phyloP scores from a whole-genome alignment of 2,113 vertebrate species.

The Zosterops lateralis region DNA sequence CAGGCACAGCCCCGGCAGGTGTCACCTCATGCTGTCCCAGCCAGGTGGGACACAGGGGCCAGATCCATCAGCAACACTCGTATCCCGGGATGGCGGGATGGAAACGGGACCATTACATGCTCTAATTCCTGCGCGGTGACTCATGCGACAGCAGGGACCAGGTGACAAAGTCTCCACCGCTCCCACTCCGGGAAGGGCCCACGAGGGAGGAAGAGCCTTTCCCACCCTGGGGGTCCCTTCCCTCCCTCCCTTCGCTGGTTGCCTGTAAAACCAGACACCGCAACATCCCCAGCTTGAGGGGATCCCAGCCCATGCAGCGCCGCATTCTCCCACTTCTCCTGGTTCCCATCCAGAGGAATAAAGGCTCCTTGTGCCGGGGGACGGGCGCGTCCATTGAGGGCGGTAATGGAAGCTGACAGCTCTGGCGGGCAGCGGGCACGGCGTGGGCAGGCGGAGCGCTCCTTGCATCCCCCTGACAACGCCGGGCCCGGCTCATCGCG shows the following conservation, averaged over 20 bases:
- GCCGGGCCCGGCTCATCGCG: neutral
- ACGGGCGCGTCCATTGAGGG: neutral
- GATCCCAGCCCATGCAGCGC: neutral
- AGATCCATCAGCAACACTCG: neutral
- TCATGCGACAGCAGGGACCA: neutral
- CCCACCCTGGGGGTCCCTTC: neutral
- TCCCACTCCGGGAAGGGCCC: neutral
- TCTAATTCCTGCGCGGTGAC: neutral
- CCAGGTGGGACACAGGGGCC: neutral
- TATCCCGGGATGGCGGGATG: neutral
- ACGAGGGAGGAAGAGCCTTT: neutral
- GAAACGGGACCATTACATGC: neutral
- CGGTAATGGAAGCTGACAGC: conserved; percentile 22
- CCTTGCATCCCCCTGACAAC: conserved; percentile 12
- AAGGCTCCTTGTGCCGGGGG: neutral
- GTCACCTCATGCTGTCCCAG: neutral
- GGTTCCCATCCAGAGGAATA: conserved; percentile 23
- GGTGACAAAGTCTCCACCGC: neutral
- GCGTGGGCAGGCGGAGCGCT: neutral
- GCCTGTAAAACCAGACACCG: neutral
- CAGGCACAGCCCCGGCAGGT: too few species aligned
- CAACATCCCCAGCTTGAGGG: neutral
- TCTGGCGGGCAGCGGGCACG: neutral
- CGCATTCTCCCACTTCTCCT: neutral
- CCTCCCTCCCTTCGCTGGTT: neutral